Evolutionary conservation across 2,113 vertebrate genomes (phyloP).

Genomic region (Blennius ocellaris): DNA sequence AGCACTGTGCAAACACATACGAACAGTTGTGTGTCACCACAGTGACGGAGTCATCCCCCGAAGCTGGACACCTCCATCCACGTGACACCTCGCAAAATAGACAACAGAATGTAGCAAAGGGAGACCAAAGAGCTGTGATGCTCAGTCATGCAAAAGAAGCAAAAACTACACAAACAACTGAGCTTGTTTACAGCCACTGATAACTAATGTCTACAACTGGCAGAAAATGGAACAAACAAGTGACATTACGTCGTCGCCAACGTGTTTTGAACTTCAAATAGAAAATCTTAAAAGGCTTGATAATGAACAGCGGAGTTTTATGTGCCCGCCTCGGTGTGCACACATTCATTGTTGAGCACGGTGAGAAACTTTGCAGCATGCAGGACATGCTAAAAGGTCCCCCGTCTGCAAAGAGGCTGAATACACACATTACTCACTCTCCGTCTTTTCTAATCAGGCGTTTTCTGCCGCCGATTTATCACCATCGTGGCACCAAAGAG

Average conservation of each 20-base stretch:
- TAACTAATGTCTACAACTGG: constrained; percentile 36
- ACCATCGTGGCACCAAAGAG: constrained; percentile 20
- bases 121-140: constrained; percentile 5
- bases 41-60: constrained; percentile 1
- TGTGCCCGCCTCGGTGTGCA: constrained; percentile 24
- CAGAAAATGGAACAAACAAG: constrained; percentile 29
- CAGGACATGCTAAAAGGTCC: constrained; percentile 44
- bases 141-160: background rate
- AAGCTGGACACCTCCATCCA: background rate
- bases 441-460: constrained; percentile 39
- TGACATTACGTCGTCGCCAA: constrained; percentile 33
- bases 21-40: constrained; percentile 2
- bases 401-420: constrained; percentile 40
- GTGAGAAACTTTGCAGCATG: constrained; percentile 35
- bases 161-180: constrained; percentile 2
- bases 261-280: constrained; percentile 60
- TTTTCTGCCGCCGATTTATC: constrained; percentile 38
- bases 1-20: background rate
- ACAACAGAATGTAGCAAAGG: constrained; percentile 10
- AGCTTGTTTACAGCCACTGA: constrained; percentile 27
- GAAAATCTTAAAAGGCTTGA: constrained; percentile 48
- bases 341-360: constrained; percentile 44
- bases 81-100: background rate
- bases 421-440: constrained; percentile 51
- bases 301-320: constrained; percentile 40